These are phyloP conservation scores for Halocaridina rubra DNA, from an alignment of 2,888 invertebrate genomes.

Conservation along the genomic window DNA sequence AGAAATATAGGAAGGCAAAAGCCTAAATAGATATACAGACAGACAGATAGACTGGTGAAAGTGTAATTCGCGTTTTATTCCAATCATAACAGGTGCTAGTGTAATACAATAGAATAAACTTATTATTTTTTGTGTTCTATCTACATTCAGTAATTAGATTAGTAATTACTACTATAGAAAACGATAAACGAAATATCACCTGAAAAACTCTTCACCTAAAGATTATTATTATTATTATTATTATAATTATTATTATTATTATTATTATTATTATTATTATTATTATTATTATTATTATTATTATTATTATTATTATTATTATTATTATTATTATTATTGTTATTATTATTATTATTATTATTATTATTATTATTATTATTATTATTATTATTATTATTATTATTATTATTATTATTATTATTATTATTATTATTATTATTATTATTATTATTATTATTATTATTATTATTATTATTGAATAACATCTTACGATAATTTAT, in stretches of 20 bases:
- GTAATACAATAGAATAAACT: no score
- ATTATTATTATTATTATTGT: neutral
- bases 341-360: neutral
- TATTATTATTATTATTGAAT: neutral
- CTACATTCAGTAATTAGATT: no score
- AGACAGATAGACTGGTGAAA: no score
- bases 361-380: neutral
- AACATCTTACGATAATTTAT: neutral
- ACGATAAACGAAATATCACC: no score
- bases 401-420: neutral
- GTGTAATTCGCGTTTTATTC: no score
- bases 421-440: neutral
- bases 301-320: neutral
- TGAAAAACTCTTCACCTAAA: no score
- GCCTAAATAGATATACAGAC: no score
- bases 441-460: neutral
- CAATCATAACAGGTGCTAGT: no score
- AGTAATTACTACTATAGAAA: no score
- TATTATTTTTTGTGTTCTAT: no score
- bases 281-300: neutral
- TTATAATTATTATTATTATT: neutral
- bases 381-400: neutral
- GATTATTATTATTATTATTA: neutral
- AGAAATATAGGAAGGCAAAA: no score
- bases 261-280: neutral